Evolutionary conservation across 2,888 invertebrate genomes (phyloP).

Genomic region (Aphodius granarius): DNA sequence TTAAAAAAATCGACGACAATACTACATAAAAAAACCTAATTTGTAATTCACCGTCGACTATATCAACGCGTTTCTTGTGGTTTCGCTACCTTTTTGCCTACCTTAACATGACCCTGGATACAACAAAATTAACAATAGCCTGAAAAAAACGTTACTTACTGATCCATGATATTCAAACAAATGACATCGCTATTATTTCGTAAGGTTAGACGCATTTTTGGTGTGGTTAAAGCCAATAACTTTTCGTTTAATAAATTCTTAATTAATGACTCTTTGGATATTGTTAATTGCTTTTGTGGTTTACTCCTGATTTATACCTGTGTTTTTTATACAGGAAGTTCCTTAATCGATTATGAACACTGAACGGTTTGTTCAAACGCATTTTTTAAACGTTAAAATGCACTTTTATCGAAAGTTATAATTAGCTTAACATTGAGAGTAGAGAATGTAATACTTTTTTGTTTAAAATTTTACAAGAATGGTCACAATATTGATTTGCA

Average conservation of each 20-base stretch:
- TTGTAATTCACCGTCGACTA: neutral
- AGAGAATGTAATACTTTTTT: neutral
- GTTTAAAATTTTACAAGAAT: too few relatives aligned
- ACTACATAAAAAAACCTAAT: neutral
- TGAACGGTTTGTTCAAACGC: neutral
- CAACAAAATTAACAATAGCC: neutral
- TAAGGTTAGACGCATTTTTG: neutral
- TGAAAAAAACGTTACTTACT: neutral
- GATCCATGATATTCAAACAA: neutral
- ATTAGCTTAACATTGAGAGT: neutral
- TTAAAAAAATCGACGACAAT: neutral
- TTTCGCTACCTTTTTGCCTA: neutral
- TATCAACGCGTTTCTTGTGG: neutral
- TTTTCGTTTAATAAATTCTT: neutral
- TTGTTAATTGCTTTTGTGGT: neutral
- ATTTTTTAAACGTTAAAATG: neutral
- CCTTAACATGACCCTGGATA: neutral
- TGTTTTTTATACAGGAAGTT: neutral
- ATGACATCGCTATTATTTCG: neutral
- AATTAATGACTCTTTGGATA: neutral
- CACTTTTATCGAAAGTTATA: neutral
- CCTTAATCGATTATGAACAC: neutral
- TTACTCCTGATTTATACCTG: neutral
- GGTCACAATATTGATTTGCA: too few relatives aligned
- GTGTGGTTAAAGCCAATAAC: neutral